A percentile compares a stretch with the other conserved stretches of the same genome.
These are phyloP conservation scores for Hyla sarda DNA, from an alignment of 2,113 vertebrate species.

Conservation along the genomic window DNA sequence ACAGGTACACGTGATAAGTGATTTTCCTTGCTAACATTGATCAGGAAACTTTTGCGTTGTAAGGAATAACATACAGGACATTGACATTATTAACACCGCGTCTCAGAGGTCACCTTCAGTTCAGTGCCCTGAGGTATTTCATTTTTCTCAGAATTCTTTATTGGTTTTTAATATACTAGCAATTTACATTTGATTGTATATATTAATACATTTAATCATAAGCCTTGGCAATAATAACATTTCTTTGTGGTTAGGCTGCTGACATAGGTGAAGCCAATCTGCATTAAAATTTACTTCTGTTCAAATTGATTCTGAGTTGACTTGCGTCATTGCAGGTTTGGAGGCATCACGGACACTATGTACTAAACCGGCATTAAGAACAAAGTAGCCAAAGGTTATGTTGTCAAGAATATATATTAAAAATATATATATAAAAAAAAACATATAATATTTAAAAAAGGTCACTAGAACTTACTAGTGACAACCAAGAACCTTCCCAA, in stretches of 20 bases:
- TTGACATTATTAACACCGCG: not conserved
- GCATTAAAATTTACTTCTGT: too few species aligned
- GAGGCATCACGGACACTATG: too few species aligned
- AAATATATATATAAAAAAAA: too few species aligned
- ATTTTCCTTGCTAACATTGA: not conserved
- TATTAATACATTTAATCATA: not conserved
- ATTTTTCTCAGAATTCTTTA: not conserved
- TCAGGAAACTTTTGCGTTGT: not conserved
- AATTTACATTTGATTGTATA: not conserved
- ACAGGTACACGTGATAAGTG: too few species aligned
- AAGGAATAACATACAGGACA: not conserved
- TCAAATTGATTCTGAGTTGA: too few species aligned
- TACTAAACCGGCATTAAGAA: too few species aligned
- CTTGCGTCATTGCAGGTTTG: too few species aligned
- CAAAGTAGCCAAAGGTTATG: not conserved
- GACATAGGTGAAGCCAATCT: too few species aligned
- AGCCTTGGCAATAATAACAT: not conserved
- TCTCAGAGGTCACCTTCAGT: not conserved
- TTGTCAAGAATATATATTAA: not conserved
- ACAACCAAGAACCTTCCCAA: too few species aligned
- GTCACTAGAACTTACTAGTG: too few species aligned
- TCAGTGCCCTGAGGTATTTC: not conserved
- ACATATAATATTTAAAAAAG: too few species aligned
- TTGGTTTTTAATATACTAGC: not conserved
- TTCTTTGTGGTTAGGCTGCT: not conserved